Conservation (phyloP, 2,888 invertebrate genomes). For the Dusona sp. region DNA sequence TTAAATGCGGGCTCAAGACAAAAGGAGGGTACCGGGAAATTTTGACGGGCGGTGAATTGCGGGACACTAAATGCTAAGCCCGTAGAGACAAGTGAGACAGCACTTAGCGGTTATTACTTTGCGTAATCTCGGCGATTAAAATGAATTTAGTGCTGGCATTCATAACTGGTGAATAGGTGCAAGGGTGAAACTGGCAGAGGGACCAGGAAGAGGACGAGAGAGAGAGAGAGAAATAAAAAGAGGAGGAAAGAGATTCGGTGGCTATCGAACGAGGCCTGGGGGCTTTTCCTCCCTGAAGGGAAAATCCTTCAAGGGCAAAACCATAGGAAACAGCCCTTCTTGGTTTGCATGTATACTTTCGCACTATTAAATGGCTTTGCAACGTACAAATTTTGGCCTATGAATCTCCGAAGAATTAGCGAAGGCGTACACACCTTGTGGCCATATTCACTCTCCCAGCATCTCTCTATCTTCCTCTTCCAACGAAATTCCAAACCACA, state of each 20-base stretch:
- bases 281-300: constrained; percentile 27
- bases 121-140: constrained; percentile 82
- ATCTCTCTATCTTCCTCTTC: constrained; percentile 20
- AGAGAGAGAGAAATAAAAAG: constrained; percentile 20
- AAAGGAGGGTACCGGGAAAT: neutral
- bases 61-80: constrained; percentile 36
- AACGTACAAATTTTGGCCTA: constrained; percentile 65
- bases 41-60: constrained; percentile 38
- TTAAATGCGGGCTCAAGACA: neutral
- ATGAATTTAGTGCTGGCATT: constrained; percentile 81
- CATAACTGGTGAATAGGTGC: constrained; percentile 74
- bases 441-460: constrained; percentile 38
- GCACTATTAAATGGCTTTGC: constrained; percentile 48
- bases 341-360: constrained; percentile 11
- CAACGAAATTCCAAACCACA: constrained; percentile 23
- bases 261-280: constrained; percentile 55
- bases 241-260: constrained; percentile 24
- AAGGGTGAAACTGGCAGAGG: constrained; percentile 35
- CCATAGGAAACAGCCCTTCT: constrained; percentile 22
- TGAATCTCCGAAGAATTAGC: constrained; percentile 64
- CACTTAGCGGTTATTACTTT: constrained; percentile 81
- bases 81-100: constrained; percentile 70
- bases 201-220: constrained; percentile 2
- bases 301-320: constrained; percentile 38
- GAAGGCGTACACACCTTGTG: constrained; percentile 47